These are phyloP conservation scores for Hyperoodon ampullatus DNA, from an alignment of 2,113 vertebrate genomes.

Conservation along the genomic window DNA sequence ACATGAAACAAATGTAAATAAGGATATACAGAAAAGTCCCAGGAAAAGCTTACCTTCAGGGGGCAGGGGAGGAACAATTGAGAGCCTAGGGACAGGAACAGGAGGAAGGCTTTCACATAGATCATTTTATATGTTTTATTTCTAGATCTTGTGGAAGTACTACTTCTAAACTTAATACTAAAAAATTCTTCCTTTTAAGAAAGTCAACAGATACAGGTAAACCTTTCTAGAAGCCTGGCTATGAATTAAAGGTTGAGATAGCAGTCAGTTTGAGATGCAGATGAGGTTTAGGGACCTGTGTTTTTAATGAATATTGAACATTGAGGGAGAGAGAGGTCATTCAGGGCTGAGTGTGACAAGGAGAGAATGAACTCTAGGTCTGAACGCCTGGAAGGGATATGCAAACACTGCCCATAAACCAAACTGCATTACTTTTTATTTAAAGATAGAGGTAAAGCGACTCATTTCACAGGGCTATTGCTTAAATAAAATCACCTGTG, in stretches of 20 bases:
- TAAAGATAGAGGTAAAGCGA: neutral
- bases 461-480: neutral
- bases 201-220: neutral
- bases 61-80: neutral
- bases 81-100: neutral
- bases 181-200: neutral
- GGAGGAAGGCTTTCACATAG: neutral
- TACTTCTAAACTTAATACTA: neutral
- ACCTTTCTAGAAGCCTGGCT: neutral
- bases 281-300: neutral
- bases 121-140: neutral
- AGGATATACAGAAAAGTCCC: neutral
- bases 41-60: neutral
- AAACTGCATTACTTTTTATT: neutral
- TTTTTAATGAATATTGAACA: neutral
- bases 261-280: neutral
- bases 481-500: neutral
- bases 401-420: neutral
- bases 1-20: neutral
- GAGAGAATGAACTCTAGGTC: neutral
- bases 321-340: neutral
- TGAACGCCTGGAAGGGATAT: neutral
- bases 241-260: neutral
- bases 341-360: neutral
- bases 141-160: neutral